Base-by-base conservation (phyloP, 2,888 invertebrate genomes). In the Cantharis rufa region DNA sequence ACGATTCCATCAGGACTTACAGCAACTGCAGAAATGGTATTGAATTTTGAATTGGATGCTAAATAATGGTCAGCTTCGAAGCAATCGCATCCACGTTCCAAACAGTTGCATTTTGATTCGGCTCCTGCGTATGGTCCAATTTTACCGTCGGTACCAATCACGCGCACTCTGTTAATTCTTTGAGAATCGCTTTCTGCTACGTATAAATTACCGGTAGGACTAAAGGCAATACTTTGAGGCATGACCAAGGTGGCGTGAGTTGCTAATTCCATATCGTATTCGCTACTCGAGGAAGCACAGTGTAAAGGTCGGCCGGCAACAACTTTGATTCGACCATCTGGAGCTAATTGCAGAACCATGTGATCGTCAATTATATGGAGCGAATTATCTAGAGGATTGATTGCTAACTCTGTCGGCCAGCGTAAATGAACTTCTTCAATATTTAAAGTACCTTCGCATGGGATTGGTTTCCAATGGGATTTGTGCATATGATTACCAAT, bases 111-210 rank as follows among this genome's bases (percentile, higher is more conserved):
- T 86, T 96, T 96, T 0, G 96, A 96, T 87, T 98, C 97, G 0
- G 96, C 96, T 0, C 98, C 98, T 21, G 97, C 98, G 85, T 97
- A 98, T n/a, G 95, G 92, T 0, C 94, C 92, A 77, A 98, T 97
- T 84, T 96, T 95, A 0, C 98, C 98, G 87, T 98, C 98, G 0
- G 98, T 98, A 1, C 95, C 96, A 72, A 98, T 96, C 0, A 97
- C 92, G 15, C 98, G 90, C 0, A 97, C 94, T 70, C 98, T 91
- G 87, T 99, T 98, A 72, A 98, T 96, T 81, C 97, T 91, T 87
- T 98, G 97, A 0, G 97, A 96, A 87, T 98, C 98, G 84, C 97
- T 97, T 87, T 99, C 98, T 0, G 98, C 97, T 0, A 99, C 96
- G 86, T 94, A 98, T 11, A 99, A 89, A 84, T 97, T 94, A 3